Conservation (phyloP, 2,888 invertebrate species). For the Morpho helenor region DNA sequence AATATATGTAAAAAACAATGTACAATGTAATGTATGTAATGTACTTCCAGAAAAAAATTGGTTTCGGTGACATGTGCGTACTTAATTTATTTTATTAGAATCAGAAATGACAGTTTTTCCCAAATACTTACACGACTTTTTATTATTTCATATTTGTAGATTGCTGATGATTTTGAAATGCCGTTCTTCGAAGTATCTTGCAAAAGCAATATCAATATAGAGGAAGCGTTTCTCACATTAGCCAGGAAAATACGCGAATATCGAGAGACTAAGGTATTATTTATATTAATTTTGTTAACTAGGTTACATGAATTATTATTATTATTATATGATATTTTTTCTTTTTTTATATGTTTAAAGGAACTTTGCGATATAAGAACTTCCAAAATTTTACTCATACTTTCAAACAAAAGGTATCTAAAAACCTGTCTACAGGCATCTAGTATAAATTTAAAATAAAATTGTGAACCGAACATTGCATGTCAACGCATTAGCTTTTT, state of each 20-base stretch:
- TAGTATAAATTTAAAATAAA: not conserved
- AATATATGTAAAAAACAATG: too few species aligned
- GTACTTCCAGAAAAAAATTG: too few species aligned
- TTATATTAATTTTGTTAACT: not conserved
- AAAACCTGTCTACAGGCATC: too few species aligned
- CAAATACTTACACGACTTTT: not conserved
- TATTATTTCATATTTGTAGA: constrained; percentile 62
- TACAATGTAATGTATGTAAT: too few species aligned
- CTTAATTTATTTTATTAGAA: too few species aligned
- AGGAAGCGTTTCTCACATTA: constrained; percentile 88
- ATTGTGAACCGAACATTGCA: not conserved
- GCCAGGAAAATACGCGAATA: constrained; percentile 91
- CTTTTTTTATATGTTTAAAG: too few species aligned
- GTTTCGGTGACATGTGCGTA: too few species aligned
- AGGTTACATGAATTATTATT: not conserved
- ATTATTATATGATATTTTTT: too few species aligned
- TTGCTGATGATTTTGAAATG: constrained; percentile 92
- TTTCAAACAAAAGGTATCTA: too few species aligned
- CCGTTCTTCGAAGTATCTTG: constrained; percentile 94
- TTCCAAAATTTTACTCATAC: too few species aligned
- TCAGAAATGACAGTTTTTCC: too few species aligned
- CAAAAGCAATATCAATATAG: constrained; percentile 91
- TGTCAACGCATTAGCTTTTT: not conserved
- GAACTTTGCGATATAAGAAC: too few species aligned
- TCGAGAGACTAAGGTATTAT: constrained; percentile 83